phyloP scores from a whole-genome alignment of 2,113 vertebrate genomes.

The Stegastes partitus region DNA sequence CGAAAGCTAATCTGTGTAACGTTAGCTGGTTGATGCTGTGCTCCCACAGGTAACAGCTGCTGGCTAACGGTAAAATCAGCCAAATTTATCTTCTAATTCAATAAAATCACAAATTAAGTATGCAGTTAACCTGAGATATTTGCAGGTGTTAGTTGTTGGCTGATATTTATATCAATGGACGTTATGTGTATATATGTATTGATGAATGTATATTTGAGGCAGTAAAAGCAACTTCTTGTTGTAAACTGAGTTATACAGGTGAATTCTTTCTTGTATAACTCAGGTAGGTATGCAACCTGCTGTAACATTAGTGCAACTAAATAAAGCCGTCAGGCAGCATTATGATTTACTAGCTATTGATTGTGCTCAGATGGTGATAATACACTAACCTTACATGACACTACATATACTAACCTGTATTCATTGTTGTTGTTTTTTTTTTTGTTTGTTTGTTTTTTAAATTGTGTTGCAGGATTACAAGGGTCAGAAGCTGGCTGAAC shows the following conservation, averaged over 20 bases:
- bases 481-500: constrained; percentile 97
- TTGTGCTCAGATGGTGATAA: too few species aligned
- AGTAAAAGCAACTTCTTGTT: neutral
- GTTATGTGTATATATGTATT: too few species aligned
- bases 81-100: neutral
- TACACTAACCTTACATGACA: too few species aligned
- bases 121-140: neutral
- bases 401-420: too few species aligned
- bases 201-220: too few species aligned
- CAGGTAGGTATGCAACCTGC: too few species aligned
- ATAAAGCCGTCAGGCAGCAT: too few species aligned
- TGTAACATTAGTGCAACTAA: too few species aligned
- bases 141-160: neutral
- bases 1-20: neutral
- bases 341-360: too few species aligned
- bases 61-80: neutral
- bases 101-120: neutral
- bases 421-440: neutral
- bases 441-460: too few species aligned
- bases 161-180: neutral
- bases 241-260: too few species aligned
- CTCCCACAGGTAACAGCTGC: constrained; percentile 39
- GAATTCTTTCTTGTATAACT: too few species aligned
- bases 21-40: constrained; percentile 1
- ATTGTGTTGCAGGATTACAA: constrained; percentile 91